A percentile compares a stretch with the other conserved stretches of the same genome.
Conservation (phyloP, 2,797 vertebrate species). For the Syngnathus acus region DNA sequence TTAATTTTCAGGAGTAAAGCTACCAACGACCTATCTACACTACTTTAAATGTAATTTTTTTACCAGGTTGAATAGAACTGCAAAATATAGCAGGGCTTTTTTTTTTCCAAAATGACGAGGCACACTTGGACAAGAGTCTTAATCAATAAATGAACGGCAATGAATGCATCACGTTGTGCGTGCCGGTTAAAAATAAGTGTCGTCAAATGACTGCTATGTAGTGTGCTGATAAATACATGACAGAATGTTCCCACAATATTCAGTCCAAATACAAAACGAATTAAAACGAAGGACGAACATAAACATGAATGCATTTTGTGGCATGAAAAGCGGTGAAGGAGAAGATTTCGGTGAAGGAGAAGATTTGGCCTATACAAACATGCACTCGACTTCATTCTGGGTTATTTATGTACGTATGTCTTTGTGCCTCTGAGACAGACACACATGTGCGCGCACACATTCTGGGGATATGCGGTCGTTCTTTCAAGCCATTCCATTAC, state of each 20-base stretch:
- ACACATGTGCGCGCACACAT: conserved; percentile 15
- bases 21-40: too few species aligned
- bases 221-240: neutral
- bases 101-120: too few species aligned
- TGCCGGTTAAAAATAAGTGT: too few species aligned
- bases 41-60: too few species aligned
- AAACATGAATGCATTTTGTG: neutral
- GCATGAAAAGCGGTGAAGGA: neutral
- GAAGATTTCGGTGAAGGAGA: conserved; percentile 9
- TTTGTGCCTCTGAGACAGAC: neutral
- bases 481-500: conserved; percentile 45
- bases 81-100: too few species aligned
- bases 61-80: too few species aligned
- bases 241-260: neutral
- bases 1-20: too few species aligned
- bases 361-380: conserved; percentile 30
- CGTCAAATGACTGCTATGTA: too few species aligned
- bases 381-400: conserved; percentile 21
- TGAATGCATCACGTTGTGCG: too few species aligned
- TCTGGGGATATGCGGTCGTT: conserved; percentile 10
- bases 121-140: too few species aligned
- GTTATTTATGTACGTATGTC: conserved; percentile 38
- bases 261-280: neutral
- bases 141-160: too few species aligned
- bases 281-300: neutral